Evolutionary conservation across 2,888 invertebrate genomes (phyloP).

Genomic region (Xanthorhoe designata): DNA sequence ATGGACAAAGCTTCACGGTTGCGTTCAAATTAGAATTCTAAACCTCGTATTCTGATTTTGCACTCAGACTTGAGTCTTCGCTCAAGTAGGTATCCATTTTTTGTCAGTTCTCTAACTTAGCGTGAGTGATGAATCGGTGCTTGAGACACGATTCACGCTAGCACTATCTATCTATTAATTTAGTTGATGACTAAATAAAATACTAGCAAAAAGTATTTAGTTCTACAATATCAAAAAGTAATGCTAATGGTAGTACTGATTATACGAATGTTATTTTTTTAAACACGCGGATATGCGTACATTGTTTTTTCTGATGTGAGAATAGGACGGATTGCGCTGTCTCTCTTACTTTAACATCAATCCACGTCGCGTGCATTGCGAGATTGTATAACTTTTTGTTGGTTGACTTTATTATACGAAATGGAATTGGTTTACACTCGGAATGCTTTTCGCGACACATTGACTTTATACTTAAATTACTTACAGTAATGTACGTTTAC

Average conservation of each 20-base stretch:
- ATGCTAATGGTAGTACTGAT: slow-evolving; percentile 26
- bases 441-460: slow-evolving; percentile 29
- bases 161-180: not conserved
- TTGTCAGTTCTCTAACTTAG: too few relatives aligned
- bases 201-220: not conserved
- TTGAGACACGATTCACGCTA: too few relatives aligned
- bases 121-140: too few relatives aligned
- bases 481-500: slow-evolving; percentile 9
- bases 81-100: too few relatives aligned
- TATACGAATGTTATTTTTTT: slow-evolving; percentile 44
- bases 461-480: slow-evolving; percentile 16
- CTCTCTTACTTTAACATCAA: slow-evolving; percentile 55
- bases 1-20: too few relatives aligned
- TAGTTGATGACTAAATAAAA: too few relatives aligned
- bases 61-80: too few relatives aligned
- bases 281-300: slow-evolving; percentile 44
- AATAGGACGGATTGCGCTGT: slow-evolving; percentile 31
- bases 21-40: too few relatives aligned
- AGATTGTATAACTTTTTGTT: slow-evolving; percentile 47
- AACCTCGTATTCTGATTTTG: too few relatives aligned
- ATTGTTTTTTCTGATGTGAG: slow-evolving; percentile 30
- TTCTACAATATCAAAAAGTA: not conserved
- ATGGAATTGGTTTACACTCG: slow-evolving; percentile 44
- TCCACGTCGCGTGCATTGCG: slow-evolving; percentile 58
- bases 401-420: slow-evolving; percentile 45